A percentile compares a stretch with the other conserved stretches of the same genome.
These are phyloP conservation scores for Acronicta alni DNA, from an alignment of 2,888 invertebrate genomes.

Conservation along the genomic window DNA sequence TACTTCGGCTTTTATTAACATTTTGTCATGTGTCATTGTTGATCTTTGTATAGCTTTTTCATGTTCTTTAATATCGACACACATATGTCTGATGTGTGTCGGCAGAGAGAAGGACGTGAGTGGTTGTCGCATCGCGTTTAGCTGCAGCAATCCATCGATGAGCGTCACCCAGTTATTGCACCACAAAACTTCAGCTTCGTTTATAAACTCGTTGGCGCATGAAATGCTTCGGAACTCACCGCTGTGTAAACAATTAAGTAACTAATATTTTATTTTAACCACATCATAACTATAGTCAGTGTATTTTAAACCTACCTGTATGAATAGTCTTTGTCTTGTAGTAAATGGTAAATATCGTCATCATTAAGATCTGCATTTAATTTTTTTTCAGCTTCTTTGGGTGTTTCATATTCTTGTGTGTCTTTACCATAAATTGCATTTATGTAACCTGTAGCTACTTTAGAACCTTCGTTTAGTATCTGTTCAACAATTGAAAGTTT, in stretches of 20 bases:
- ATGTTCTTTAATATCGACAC: slow-evolving; percentile 53
- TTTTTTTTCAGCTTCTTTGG: too few relatives aligned
- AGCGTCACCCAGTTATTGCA: slow-evolving; percentile 94
- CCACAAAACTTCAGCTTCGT: slow-evolving; percentile 86
- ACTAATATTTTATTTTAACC: background rate
- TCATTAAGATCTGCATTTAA: slow-evolving; percentile 11
- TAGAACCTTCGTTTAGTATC: slow-evolving; percentile 15
- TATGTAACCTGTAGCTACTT: slow-evolving; percentile 24
- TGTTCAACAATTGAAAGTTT: background rate
- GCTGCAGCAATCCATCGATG: slow-evolving; percentile 94
- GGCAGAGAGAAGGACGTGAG: slow-evolving; percentile 90
- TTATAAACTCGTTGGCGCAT: slow-evolving; percentile 47
- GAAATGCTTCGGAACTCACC: slow-evolving; percentile 64
- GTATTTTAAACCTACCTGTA: slow-evolving; percentile 16
- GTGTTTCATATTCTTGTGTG: background rate
- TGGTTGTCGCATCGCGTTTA: slow-evolving; percentile 90
- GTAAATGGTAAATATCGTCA: slow-evolving; percentile 22
- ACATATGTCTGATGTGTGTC: slow-evolving; percentile 69
- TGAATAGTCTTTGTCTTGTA: slow-evolving; percentile 22
- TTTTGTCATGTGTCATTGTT: slow-evolving; percentile 9
- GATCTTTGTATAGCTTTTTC: slow-evolving; percentile 10
- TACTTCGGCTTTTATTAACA: slow-evolving; percentile 44
- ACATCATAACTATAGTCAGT: background rate
- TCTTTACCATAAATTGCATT: background rate
- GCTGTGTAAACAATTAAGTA: slow-evolving; percentile 48